phyloP scores from a whole-genome alignment of 23 tunicate genomes.

The Ascidia mentula region DNA sequence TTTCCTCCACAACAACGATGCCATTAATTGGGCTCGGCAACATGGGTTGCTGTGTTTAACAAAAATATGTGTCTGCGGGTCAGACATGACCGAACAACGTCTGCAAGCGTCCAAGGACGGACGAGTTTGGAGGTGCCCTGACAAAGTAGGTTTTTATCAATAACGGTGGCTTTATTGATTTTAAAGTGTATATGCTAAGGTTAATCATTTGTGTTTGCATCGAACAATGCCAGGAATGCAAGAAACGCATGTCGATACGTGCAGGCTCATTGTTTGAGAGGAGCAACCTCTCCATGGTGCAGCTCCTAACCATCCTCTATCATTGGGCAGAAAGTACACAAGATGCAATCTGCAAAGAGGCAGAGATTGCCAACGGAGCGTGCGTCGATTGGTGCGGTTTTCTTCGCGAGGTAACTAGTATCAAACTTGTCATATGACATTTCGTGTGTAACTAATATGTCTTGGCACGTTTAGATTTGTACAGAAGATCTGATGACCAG shows the following conservation, averaged over 20 bases:
- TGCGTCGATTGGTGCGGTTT: background rate
- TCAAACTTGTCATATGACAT: background rate
- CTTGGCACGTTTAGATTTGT: background rate
- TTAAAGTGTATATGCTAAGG: too few species aligned
- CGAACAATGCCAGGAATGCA: background rate
- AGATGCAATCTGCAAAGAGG: background rate
- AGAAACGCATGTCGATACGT: background rate
- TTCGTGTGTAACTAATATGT: background rate
- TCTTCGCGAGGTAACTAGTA: slow-evolving; percentile 1
- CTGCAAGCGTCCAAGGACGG: background rate
- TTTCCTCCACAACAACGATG: background rate
- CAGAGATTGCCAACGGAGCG: background rate
- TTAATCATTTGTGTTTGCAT: too few species aligned
- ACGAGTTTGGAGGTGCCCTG: background rate
- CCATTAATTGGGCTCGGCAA: background rate
- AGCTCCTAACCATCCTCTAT: background rate
- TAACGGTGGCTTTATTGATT: too few species aligned
- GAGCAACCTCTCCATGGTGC: background rate
- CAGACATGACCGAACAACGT: background rate
- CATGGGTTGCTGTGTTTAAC: background rate
- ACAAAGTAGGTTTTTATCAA: background rate
- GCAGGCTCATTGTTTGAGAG: background rate
- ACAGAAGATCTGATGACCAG: background rate
- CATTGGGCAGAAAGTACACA: background rate
- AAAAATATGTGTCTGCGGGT: background rate